Evolutionary conservation across 2,888 invertebrate species (phyloP), one percentile per base, ranked within the genome.

Genomic region (Drosophila kanekoi): DNA sequence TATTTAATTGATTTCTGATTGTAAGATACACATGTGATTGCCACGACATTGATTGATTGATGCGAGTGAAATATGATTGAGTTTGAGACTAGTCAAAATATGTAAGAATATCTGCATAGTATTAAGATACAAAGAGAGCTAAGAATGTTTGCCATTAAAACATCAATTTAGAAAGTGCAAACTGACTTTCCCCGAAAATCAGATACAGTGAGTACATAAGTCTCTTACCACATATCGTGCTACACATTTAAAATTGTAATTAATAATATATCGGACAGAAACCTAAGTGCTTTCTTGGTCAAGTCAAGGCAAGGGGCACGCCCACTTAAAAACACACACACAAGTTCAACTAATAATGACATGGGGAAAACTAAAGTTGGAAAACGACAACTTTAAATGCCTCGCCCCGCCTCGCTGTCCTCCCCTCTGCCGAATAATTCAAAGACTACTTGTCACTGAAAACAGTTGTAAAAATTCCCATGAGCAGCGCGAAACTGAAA

Each of bases 381-480:
- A 45, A 60, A 59, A 63, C 38, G 47, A 43, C 43, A 61, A 44
- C 44, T 72, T 72, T 35, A 18, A 47, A 38, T n/a, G 9, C 10
- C 20, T n/a, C n/a, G n/a, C 18, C 18, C 11, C 33, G 3, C n/a
- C 18, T 8, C 33, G 6, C 49, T 23, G 8, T 4, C 2, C 28
- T 11, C 18, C 23, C 14, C 18, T 32, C 35, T 9, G 14, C 5
- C 33, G 6, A n/a, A 18, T 57, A 47, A 56, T 20, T 51, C 58
- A 56, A 78, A 77, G 75, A 66, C 78, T 79, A 84, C 84, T 79
- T 87, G 84, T 80, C 84, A 79, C 47, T 65, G 58, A 53, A 73
- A 78, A 84, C 84, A 87, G 70, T 87, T 85, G 84, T 80, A 62
- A 77, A 72, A 80, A 74, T 85, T 87, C 84, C 80, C 84, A 85